These are phyloP conservation scores for Cremastinae sp. DNA, from an alignment of 2,888 invertebrate genomes.

Conservation along the genomic window DNA sequence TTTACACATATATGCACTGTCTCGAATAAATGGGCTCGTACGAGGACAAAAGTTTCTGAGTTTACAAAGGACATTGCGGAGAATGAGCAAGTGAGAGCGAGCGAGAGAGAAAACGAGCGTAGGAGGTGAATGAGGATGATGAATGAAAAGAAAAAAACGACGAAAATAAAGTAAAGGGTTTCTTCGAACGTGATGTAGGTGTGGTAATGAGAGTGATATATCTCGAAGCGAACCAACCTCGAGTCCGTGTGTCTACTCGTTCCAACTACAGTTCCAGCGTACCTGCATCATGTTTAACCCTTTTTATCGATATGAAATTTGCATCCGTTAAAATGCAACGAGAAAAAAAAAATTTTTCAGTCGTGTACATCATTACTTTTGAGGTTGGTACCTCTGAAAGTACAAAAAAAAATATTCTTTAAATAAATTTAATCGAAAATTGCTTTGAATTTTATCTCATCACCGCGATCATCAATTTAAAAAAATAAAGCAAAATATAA, in stretches of 20 bases:
- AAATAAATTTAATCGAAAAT: too few relatives aligned
- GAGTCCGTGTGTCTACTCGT: conserved; percentile 8
- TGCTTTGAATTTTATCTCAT: too few relatives aligned
- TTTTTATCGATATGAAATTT: background rate
- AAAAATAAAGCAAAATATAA: too few relatives aligned
- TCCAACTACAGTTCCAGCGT: conserved; percentile 46
- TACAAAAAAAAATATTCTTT: too few relatives aligned
- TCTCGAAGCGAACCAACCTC: conserved; percentile 13
- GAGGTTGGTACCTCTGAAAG: too few relatives aligned
- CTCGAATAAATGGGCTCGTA: conserved; percentile 12
- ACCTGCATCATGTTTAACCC: conserved; percentile 23
- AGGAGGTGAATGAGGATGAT: conserved; percentile 49
- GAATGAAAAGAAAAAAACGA: conserved; percentile 20
- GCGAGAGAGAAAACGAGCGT: background rate
- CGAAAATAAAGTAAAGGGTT: conserved; percentile 17
- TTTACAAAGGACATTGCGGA: conserved; percentile 40
- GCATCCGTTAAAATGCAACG: too few relatives aligned
- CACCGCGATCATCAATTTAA: too few relatives aligned
- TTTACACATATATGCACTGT: conserved; percentile 8
- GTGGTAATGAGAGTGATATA: conserved; percentile 44
- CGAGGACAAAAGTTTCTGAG: conserved; percentile 51
- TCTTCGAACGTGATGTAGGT: conserved; percentile 55
- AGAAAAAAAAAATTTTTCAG: conserved; percentile 5
- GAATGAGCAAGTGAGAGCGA: conserved; percentile 33
- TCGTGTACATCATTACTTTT: too few relatives aligned